These are phyloP conservation scores for Entelurus aequoreus DNA, from an alignment of 2,113 vertebrate genomes.

Conservation along the genomic window DNA sequence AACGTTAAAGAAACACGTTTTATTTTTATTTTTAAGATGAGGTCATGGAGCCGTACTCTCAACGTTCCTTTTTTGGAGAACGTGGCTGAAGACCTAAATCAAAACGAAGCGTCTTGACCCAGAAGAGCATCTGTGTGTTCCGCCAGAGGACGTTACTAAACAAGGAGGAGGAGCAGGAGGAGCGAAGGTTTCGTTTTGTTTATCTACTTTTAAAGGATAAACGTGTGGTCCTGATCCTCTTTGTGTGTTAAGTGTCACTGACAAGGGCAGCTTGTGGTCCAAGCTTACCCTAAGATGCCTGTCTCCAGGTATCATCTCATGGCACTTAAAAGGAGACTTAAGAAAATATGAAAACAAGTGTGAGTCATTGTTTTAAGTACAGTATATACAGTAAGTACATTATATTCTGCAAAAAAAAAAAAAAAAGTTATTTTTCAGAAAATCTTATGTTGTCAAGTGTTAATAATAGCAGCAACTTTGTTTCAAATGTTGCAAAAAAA, in stretches of 20 bases:
- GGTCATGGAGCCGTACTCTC: conserved; percentile 46
- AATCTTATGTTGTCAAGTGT: too few species aligned
- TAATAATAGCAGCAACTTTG: too few species aligned
- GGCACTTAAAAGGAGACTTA: too few species aligned
- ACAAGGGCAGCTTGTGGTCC: conserved; percentile 18
- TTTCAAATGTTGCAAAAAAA: too few species aligned
- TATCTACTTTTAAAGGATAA: background rate
- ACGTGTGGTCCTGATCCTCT: background rate
- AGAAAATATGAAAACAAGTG: too few species aligned
- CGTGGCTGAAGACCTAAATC: conserved; percentile 15
- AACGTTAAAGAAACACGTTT: too few species aligned
- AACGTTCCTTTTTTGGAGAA: conserved; percentile 62
- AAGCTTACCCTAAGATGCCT: conserved; percentile 18
- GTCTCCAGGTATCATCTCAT: too few species aligned
- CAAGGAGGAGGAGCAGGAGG: background rate
- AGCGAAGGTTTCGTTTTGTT: conserved; percentile 16
- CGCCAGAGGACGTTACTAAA: conserved; percentile 26
- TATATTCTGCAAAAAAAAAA: too few species aligned
- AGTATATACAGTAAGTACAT: too few species aligned
- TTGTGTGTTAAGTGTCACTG: conserved; percentile 21
- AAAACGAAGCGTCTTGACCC: conserved; percentile 18
- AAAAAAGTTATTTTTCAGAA: too few species aligned
- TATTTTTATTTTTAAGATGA: conserved; percentile 25
- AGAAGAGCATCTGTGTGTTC: conserved; percentile 43
- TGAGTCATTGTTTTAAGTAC: too few species aligned